Evolutionary conservation across 2,797 vertebrate genomes (phyloP).

Genomic region (Helarctos malayanus): DNA sequence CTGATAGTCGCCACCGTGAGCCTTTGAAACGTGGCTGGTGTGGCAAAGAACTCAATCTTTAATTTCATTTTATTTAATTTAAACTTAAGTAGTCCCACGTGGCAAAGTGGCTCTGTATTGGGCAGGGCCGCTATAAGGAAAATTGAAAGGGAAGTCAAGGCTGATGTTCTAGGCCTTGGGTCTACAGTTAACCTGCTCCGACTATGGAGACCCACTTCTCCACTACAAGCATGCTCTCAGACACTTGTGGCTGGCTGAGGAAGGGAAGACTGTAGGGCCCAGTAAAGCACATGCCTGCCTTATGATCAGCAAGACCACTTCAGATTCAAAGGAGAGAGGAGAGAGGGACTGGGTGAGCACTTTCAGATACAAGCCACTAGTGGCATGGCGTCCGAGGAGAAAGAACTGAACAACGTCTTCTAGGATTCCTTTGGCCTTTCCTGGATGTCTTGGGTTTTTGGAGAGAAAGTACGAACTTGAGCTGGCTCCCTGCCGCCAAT

Average conservation of each 20-base stretch:
- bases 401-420: constrained; percentile 76
- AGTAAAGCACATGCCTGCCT: neutral
- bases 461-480: constrained; percentile 80
- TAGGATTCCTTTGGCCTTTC: constrained; percentile 65
- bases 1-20: neutral
- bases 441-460: constrained; percentile 76
- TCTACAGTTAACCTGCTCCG: neutral
- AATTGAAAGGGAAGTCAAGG: neutral
- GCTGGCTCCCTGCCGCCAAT: constrained; percentile 82
- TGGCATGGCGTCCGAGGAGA: constrained; percentile 39
- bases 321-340: constrained; percentile 32
- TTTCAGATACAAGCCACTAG: constrained; percentile 29
- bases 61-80: neutral
- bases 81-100: neutral
- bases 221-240: neutral
- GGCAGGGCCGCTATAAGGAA: neutral
- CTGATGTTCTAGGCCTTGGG: neutral
- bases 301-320: constrained; percentile 67
- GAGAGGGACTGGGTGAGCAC: neutral
- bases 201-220: neutral
- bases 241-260: no score
- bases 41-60: neutral
- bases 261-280: no score
- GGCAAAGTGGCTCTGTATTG: neutral
- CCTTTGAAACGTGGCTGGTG: neutral